These are phyloP conservation scores for Tachina grossa DNA, from an alignment of 2,888 invertebrate genomes.

Conservation along the genomic window DNA sequence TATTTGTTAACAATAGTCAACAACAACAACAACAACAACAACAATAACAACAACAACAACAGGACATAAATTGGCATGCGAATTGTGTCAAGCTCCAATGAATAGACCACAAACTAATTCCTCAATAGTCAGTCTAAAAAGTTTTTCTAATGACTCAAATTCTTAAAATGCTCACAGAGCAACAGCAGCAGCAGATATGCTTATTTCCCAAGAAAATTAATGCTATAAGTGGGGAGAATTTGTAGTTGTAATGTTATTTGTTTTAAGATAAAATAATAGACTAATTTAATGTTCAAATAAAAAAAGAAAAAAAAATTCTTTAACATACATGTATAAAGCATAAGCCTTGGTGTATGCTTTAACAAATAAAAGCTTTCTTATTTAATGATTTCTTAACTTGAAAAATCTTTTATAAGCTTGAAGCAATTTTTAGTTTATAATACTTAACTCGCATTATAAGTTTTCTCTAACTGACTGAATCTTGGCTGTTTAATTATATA, in stretches of 20 bases:
- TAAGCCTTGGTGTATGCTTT: too few relatives aligned
- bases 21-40: neutral
- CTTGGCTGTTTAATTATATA: neutral
- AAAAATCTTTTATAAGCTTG: too few relatives aligned
- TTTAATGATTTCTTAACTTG: too few relatives aligned
- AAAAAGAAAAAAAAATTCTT: too few relatives aligned
- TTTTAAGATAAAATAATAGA: too few relatives aligned
- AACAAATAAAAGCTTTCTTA: too few relatives aligned
- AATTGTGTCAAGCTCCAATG: conserved; percentile 25
- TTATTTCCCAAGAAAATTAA: neutral
- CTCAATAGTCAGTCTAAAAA: neutral
- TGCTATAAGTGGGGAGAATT: neutral
- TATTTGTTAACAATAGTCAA: neutral
- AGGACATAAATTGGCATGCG: neutral
- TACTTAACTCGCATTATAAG: too few relatives aligned
- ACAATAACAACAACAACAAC: too few relatives aligned
- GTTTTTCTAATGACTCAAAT: neutral
- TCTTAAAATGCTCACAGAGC: neutral
- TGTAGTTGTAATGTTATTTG: neutral
- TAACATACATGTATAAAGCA: too few relatives aligned
- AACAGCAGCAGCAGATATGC: neutral
- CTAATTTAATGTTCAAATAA: too few relatives aligned
- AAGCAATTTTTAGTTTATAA: too few relatives aligned
- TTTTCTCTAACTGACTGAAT: neutral
- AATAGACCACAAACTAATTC: conserved; percentile 27